Conservation (phyloP, 2,888 invertebrate genomes). For the Dolichomitus sp. region DNA sequence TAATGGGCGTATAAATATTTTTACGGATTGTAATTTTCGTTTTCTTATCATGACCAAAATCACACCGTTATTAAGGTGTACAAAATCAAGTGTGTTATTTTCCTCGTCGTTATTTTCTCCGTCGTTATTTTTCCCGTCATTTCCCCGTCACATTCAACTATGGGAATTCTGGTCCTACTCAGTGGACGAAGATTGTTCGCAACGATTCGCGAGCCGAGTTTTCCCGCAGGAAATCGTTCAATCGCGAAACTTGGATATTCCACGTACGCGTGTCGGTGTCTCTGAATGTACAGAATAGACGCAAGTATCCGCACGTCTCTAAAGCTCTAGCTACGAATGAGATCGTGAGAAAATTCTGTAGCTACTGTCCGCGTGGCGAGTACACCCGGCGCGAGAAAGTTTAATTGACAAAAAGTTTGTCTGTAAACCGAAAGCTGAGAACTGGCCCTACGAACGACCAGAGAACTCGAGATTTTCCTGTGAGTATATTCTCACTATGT, state of each 20-base stretch:
- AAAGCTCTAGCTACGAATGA: neutral
- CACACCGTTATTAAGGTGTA: too few species aligned
- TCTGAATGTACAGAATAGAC: neutral
- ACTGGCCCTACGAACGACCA: conserved; percentile 5
- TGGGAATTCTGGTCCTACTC: neutral
- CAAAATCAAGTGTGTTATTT: too few species aligned
- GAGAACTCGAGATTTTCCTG: conserved; percentile 23
- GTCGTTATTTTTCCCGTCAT: too few species aligned
- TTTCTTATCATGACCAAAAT: too few species aligned
- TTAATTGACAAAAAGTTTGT: conserved; percentile 58
- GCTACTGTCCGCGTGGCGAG: conserved; percentile 1
- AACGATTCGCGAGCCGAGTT: conserved; percentile 3
- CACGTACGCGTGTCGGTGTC: neutral
- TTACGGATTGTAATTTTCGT: too few species aligned
- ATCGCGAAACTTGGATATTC: conserved; percentile 4
- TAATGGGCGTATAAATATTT: too few species aligned
- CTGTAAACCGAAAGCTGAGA: conserved; percentile 49
- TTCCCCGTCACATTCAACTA: too few species aligned
- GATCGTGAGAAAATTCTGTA: conserved; percentile 27
- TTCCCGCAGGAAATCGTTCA: neutral
- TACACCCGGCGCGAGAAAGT: conserved; percentile 36
- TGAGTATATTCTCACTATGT: neutral
- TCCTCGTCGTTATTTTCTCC: too few species aligned
- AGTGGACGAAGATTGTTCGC: neutral
- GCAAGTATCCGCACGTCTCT: neutral